Evolutionary conservation across 2,888 invertebrate genomes (phyloP).

Genomic region (Melolontha melolontha): DNA sequence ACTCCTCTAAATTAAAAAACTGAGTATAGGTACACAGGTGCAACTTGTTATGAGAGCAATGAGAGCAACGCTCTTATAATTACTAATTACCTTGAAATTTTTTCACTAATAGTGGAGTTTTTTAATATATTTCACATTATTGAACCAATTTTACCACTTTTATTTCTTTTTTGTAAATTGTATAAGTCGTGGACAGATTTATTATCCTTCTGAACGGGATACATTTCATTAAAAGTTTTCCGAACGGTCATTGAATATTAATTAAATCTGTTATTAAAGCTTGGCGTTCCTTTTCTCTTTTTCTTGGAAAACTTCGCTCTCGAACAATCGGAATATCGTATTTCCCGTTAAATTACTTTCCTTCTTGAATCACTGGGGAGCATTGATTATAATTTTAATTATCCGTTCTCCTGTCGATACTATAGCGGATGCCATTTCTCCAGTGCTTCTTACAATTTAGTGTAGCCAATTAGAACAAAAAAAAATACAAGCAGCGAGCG

Average conservation of each 20-base stretch:
- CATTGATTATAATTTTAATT: conserved; percentile 40
- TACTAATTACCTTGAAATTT: too few relatives aligned
- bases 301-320: not conserved
- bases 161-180: not conserved
- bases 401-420: not conserved
- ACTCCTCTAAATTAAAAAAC: too few relatives aligned
- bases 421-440: too few relatives aligned
- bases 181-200: conserved; percentile 10
- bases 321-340: conserved; percentile 26
- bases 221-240: conserved; percentile 23
- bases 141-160: not conserved
- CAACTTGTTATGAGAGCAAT: too few relatives aligned
- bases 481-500: too few relatives aligned
- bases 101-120: too few relatives aligned
- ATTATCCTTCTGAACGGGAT: conserved; percentile 7
- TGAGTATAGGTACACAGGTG: too few relatives aligned
- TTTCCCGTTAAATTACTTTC: conserved; percentile 26
- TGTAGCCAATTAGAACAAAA: too few relatives aligned
- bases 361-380: conserved; percentile 9
- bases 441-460: too few relatives aligned
- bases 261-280: conserved; percentile 5
- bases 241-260: conserved; percentile 23
- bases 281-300: not conserved
- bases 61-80: too few relatives aligned
- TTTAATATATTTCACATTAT: too few relatives aligned